Conservation (phyloP, 2,797 vertebrate species). For the Acrossocheilus fasciatus region DNA sequence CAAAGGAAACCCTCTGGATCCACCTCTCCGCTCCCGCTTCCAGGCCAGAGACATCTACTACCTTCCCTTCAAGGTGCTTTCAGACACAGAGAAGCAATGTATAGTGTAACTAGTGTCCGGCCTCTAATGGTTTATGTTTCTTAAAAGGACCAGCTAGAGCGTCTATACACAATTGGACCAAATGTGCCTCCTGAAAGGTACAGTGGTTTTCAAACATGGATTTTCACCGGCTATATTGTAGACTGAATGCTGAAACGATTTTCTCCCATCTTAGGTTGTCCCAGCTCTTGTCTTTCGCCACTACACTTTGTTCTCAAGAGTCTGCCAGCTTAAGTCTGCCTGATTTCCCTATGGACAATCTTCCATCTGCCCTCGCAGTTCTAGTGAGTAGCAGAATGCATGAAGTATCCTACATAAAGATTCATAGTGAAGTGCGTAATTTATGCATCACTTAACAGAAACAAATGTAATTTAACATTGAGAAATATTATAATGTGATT, state of each 20-base stretch:
- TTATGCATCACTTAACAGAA: background rate
- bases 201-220: slow-evolving; percentile 22
- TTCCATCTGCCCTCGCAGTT: slow-evolving; percentile 86
- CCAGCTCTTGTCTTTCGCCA: slow-evolving; percentile 92
- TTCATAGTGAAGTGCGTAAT: background rate
- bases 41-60: slow-evolving; percentile 96
- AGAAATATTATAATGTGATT: too few relatives aligned
- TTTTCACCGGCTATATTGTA: background rate
- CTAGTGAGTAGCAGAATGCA: slow-evolving; percentile 81
- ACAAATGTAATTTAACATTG: background rate
- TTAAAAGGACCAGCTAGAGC: slow-evolving; percentile 90
- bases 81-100: background rate
- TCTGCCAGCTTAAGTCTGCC: slow-evolving; percentile 91
- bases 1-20: slow-evolving; percentile 93
- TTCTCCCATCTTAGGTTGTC: slow-evolving; percentile 83
- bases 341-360: slow-evolving; percentile 94
- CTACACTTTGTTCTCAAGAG: slow-evolving; percentile 94
- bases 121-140: background rate
- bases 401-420: background rate
- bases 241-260: background rate
- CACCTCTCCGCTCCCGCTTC: slow-evolving; percentile 95
- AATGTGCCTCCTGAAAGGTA: slow-evolving; percentile 91
- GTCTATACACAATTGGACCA: slow-evolving; percentile 86
- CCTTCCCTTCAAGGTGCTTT: slow-evolving; percentile 91
- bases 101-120: background rate